phyloP scores from a whole-genome alignment of 2,888 invertebrate species.

The Glyphotaelius pellucidus region DNA sequence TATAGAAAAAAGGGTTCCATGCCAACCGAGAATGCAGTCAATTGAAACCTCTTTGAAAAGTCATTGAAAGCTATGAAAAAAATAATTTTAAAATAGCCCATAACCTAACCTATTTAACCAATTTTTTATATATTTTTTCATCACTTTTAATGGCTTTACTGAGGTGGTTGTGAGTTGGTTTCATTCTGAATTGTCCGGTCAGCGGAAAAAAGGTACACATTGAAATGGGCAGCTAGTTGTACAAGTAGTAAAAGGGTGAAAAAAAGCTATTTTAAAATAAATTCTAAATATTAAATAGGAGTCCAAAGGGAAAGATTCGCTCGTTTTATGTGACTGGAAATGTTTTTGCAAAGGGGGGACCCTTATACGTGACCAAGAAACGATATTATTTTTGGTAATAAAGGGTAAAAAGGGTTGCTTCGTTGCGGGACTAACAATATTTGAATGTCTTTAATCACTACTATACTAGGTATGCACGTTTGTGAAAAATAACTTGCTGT shows the following conservation, averaged over 20 bases:
- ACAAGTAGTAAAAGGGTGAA: neutral
- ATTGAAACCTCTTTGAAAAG: no score
- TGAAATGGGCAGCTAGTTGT: neutral
- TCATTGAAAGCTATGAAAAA: no score
- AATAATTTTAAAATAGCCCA: no score
- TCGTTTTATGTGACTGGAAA: neutral
- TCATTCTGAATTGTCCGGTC: no score
- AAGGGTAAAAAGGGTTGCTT: slow-evolving; percentile 12
- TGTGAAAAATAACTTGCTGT: neutral
- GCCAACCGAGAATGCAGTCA: no score
- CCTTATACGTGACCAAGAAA: slow-evolving; percentile 38
- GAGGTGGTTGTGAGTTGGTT: no score
- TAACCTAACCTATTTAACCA: no score
- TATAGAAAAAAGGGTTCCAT: no score
- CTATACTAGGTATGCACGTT: neutral
- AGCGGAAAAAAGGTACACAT: neutral
- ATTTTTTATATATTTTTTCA: no score
- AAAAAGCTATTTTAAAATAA: neutral
- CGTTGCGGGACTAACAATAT: neutral
- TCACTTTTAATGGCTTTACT: no score
- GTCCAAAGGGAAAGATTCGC: neutral
- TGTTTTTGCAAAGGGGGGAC: slow-evolving; percentile 25
- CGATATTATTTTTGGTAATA: slow-evolving; percentile 20
- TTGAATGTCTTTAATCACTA: neutral
- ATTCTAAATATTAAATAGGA: neutral